Evolutionary conservation across 1,140 invertebrate genomes (phyloP), one percentile per base, ranked within the genome.

Genomic region (Ceratosolen solmsi): DNA sequence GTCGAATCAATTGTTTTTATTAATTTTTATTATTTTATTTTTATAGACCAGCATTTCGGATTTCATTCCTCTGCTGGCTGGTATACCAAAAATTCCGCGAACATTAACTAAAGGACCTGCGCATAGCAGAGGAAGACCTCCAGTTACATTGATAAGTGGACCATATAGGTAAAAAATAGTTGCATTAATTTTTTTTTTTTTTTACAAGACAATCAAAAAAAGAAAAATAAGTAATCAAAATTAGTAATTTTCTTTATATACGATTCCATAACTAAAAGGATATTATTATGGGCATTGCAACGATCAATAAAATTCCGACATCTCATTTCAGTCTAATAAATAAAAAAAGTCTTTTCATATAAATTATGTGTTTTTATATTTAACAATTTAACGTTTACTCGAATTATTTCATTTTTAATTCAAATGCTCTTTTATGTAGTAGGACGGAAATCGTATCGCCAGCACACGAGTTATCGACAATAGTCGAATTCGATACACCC

Each of bases 391-490:
- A 46, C 41, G 5, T 46, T 13, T 46, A 46, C 13, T 46, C 41
- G 13, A 46, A 5, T 46, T 46, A 46, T 7, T 46, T 46, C 41
- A 46, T 46, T 46, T 46, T 13, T 46, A 68, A 68, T 54, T 4
- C 5, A 54, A 54, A 73, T 51, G 25, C 63, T 51, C 13, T 17
- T 38, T 51, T 33, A 75, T 58, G 51, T 86, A 84, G 58, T 51
- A 90, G 89, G 38, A 54, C 83, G 13, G 87, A 89, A 65, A 84
- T 87, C 22, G 54, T 51, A 30, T 88, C 86, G 41, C 85, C 86
- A 0, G 86, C 75, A 17, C 94, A 94, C 83, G 94, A 95, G 86
- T 88, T 95, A 25, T 95, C 94, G 15, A 94, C 94, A 9, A 94
- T 95, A 63, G 88, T 93, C 8, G 94, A 95, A 91, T 91, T 94